Percentiles rank a stretch among this genome's conserved stretches.
These are phyloP conservation scores for Marcusenius ussheri DNA, from an alignment of 2,113 vertebrate species.

Conservation along the genomic window DNA sequence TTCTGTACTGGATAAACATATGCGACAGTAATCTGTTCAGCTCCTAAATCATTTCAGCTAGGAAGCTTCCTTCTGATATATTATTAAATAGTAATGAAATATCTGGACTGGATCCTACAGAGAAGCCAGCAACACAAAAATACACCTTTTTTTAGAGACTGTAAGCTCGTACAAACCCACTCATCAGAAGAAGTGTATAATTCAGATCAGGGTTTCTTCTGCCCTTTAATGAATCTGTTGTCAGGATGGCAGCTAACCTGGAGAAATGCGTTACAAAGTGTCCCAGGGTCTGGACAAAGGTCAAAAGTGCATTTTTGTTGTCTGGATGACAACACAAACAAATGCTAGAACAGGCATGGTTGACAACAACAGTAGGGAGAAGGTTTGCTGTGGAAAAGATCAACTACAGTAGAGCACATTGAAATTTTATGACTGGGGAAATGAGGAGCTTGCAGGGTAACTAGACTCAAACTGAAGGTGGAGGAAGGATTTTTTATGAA, in stretches of 20 bases:
- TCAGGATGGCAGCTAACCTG: neutral
- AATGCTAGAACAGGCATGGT: neutral
- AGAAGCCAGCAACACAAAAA: neutral
- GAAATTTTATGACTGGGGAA: neutral
- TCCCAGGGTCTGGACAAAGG: neutral
- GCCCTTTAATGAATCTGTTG: neutral
- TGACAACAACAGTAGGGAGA: neutral
- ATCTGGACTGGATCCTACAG: neutral
- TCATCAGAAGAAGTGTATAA: neutral
- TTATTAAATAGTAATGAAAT: neutral
- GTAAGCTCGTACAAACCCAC: neutral
- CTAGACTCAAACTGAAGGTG: neutral
- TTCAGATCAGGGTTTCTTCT: neutral
- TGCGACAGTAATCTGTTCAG: neutral
- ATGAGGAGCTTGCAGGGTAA: neutral
- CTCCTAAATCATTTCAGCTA: neutral
- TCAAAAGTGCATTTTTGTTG: neutral
- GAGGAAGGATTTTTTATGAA: neutral
- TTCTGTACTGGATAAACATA: neutral
- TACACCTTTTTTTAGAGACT: neutral
- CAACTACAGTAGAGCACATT: neutral
- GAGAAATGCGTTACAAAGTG: neutral
- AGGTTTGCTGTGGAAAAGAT: neutral
- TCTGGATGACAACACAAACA: neutral
- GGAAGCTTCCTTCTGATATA: neutral